Evolutionary conservation across 1,140 invertebrate species (phyloP), one percentile per base, ranked within the genome.

Genomic region (Brachionus calyciflorus): DNA sequence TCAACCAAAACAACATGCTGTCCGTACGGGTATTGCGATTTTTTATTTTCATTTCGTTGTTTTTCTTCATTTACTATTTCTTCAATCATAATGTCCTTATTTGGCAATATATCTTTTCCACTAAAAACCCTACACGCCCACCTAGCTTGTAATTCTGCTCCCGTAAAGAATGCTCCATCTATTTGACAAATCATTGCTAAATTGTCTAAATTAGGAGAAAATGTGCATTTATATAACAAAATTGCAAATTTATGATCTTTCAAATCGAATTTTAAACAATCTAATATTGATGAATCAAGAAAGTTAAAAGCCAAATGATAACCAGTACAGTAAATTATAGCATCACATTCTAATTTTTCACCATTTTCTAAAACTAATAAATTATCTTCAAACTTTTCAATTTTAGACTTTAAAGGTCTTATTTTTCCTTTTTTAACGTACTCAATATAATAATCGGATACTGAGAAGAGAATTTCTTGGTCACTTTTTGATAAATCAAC

Each of bases 251-350:
- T 40, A 37, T 53, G 28, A 53, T 41, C 21, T 51, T 33, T 12
- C 12, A 12, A 7, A 33, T 44, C 41, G 21, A 19, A 51, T 24
- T 49, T 40, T 40, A 75, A 53, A 40, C 3, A 24, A 19, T 75
- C 33, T 14, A 75, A 7, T 17, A 75, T 53, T 10, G 28, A 26
- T n/a, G n/a, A 9, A 28, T 49, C 46, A 19, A 75, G 53, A 53
- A 24, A 53, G 12, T 75, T 30, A 3, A 30, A 6, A 12, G 6
- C n/a, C 3, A 51, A n/a, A 5, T 51, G 21, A 33, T 75, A 75
- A 14, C 69, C 69, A 12, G 69, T 75, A 57, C 48, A 75, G 6
- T 33, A 75, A n/a, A 75, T 51, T n/a, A 75, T 30, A 14, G 41
- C 48, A 75, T 75, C 48, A 7, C 37, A 21, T 2, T 1, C 1